Evolutionary conservation across 1,140 invertebrate genomes (phyloP), one percentile per base, ranked within the genome.

Genomic region (Brachionus sp.): DNA sequence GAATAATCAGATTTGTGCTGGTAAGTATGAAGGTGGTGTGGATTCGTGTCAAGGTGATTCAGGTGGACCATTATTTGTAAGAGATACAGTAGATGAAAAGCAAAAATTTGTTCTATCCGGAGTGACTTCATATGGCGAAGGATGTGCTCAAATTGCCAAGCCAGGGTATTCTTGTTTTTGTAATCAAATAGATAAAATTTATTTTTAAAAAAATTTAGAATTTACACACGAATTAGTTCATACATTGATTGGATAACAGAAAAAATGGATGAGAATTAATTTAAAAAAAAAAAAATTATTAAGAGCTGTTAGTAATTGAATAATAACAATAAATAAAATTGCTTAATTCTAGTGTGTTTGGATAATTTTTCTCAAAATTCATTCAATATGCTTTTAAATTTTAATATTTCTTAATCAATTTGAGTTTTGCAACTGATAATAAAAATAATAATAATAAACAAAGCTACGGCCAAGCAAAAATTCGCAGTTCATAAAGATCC

Each of bases 1-100:
- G 77, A 33, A 19, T 25, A 80, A 35, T 16, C 77, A 80, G 25
- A 80, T 80, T 39, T 80, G 77, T 62, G 77, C 77, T 5, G 77
- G 77, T 10, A 44, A 23, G n/a, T 42, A 39, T 33, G 46, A 39
- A 39, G 77, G 77, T 25, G 77, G 77, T 66, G 23, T 42, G 5
- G 77, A 80, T 25, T 16, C 77, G 4, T 80, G 77, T 19, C 77
- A 80, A 62, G 77, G 77, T 37, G 77, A 66, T 57, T 62, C 77
- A 23, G 77, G 77, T 39, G 77, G 77, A 29, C 77, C 77, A 2
- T 12, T 80, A 0, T 80, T 33, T 66, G 46, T 62, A 5, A 23
- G 10, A 35, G 77, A 80, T 29, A 10, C 33, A 13, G 50, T 80
- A 6, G 39, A 80, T 37, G 19, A 6, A 13, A 80, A 62, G 12